These are phyloP conservation scores for Zeuzera pyrina DNA, from an alignment of 2,888 invertebrate species.

Conservation along the genomic window DNA sequence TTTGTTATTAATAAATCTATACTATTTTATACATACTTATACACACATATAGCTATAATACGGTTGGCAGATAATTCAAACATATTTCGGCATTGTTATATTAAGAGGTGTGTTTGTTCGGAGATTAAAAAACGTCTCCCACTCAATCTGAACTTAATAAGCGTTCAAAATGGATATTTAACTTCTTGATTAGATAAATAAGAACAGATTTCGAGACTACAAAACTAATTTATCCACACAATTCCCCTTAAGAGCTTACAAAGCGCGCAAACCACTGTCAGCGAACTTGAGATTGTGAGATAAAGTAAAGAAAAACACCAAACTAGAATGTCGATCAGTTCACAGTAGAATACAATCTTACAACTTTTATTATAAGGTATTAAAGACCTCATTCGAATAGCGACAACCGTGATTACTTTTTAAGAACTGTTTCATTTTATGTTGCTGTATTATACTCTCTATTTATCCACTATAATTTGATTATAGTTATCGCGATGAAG, in stretches of 20 bases:
- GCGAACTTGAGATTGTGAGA: slow-evolving; percentile 32
- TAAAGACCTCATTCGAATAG: slow-evolving; percentile 12
- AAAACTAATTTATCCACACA: slow-evolving; percentile 40
- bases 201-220: slow-evolving; percentile 19
- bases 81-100: too few species aligned
- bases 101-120: too few species aligned
- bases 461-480: slow-evolving; percentile 43
- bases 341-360: neutral
- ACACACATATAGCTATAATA: too few species aligned
- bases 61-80: too few species aligned
- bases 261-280: slow-evolving; percentile 45
- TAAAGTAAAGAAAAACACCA: slow-evolving; percentile 22
- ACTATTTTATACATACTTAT: too few species aligned
- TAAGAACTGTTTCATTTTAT: slow-evolving; percentile 3
- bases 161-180: slow-evolving; percentile 5
- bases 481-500: slow-evolving; percentile 63
- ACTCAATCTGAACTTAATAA: slow-evolving; percentile 1
- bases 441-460: slow-evolving; percentile 16
- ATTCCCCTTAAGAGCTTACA: slow-evolving; percentile 32
- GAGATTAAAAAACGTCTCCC: too few species aligned
- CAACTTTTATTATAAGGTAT: slow-evolving; percentile 2
- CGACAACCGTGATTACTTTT: slow-evolving; percentile 1
- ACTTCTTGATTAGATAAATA: slow-evolving; percentile 18
- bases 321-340: neutral
- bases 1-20: too few species aligned